Percentiles rank a stretch among this genome's conserved stretches.
Evolutionary conservation across 2,888 invertebrate species (phyloP).

Genomic region (Drosophila testacea): DNA sequence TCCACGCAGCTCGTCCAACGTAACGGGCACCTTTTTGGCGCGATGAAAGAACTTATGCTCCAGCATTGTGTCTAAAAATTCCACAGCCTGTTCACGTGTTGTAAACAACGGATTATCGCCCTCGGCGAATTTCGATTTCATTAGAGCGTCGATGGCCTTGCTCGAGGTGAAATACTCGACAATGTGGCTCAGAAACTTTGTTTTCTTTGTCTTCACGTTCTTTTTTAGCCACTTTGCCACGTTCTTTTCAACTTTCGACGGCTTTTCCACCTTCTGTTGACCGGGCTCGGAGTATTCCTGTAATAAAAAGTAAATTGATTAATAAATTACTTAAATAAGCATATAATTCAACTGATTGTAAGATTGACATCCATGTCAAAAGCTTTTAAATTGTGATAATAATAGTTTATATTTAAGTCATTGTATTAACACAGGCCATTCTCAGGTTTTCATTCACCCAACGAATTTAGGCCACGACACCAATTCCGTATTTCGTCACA

Average conservation of each 20-base stretch:
- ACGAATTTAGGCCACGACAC: conserved; percentile 72
- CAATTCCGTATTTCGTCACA: conserved; percentile 62
- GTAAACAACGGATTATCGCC: conserved; percentile 92
- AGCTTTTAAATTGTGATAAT: no score
- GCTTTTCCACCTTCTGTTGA: conserved; percentile 89
- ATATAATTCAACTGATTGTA: not conserved
- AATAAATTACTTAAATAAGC: not conserved
- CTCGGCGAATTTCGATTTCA: conserved; percentile 95
- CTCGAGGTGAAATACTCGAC: conserved; percentile 97
- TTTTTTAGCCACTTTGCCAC: conserved; percentile 97
- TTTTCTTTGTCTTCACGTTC: conserved; percentile 97
- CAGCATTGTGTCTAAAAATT: conserved; percentile 93
- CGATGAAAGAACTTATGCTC: conserved; percentile 98
- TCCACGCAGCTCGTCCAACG: conserved; percentile 80
- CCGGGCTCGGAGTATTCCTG: conserved; percentile 85
- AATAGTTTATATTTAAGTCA: not conserved
- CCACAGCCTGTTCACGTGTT: conserved; percentile 91
- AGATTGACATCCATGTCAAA: not conserved
- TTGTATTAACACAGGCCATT: conserved; percentile 4
- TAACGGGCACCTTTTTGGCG: conserved; percentile 92
- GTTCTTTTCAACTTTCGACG: conserved; percentile 95
- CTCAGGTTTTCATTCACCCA: conserved; percentile 22
- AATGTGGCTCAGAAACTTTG: conserved; percentile 97
- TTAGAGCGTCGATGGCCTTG: conserved; percentile 95
- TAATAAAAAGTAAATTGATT: conserved; percentile 11